Conservation (phyloP, 2,113 vertebrate species). For the Parus major region DNA sequence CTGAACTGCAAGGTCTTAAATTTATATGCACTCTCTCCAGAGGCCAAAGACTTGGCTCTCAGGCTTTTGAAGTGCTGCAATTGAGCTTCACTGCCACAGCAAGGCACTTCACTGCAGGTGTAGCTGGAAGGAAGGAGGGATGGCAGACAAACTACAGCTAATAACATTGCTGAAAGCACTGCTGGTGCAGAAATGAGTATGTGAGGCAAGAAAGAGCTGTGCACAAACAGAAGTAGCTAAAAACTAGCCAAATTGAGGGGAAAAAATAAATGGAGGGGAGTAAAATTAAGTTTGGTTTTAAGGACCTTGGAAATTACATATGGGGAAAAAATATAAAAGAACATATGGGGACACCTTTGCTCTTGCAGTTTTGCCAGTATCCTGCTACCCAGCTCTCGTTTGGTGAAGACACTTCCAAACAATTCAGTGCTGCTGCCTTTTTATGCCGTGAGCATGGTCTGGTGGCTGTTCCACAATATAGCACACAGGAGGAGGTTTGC, state of each 20-base stretch:
- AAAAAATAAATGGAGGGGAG: neutral
- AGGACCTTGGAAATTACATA: neutral
- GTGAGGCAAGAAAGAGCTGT: neutral
- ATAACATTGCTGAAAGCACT: neutral
- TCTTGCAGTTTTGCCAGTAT: neutral
- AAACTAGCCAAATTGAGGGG: neutral
- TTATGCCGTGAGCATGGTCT: neutral
- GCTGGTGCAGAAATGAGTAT: neutral
- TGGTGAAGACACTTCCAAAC: neutral
- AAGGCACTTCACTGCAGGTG: neutral
- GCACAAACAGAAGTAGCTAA: neutral
- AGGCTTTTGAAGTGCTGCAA: neutral
- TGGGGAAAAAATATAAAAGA: neutral
- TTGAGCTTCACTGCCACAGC: neutral
- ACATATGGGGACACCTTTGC: neutral
- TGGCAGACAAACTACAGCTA: neutral
- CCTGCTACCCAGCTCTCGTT: neutral
- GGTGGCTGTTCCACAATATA: neutral
- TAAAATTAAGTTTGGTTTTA: conserved; percentile 7
- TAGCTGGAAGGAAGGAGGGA: neutral
- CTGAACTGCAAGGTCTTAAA: neutral
- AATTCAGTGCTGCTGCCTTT: neutral
- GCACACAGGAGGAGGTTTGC: neutral
- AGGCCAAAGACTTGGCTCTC: neutral
- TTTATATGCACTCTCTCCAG: neutral